phyloP scores from a whole-genome alignment of 2,888 invertebrate genomes.

The Malthinus seriepunctatus region DNA sequence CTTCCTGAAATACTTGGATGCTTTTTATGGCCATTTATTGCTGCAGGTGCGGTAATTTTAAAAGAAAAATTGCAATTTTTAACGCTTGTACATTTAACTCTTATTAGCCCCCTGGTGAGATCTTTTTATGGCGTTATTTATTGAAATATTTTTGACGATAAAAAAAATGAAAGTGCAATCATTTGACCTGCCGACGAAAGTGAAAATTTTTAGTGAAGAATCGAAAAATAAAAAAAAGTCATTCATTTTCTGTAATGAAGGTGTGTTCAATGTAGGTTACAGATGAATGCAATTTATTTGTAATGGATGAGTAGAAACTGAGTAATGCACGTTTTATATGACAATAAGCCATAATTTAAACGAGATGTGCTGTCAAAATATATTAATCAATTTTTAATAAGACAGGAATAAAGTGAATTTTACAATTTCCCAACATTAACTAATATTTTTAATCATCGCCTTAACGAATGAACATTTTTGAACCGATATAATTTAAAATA shows the following conservation, averaged over 20 bases:
- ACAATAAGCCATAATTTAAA: neutral
- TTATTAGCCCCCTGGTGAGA: too few species aligned
- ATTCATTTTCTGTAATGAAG: conserved; percentile 18
- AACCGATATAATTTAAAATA: too few species aligned
- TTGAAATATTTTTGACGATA: neutral
- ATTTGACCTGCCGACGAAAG: conserved; percentile 12
- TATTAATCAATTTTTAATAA: neutral
- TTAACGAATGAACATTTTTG: too few species aligned
- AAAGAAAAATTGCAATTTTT: too few species aligned
- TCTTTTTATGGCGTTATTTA: neutral
- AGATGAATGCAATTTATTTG: conserved; percentile 23
- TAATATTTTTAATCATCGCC: too few species aligned
- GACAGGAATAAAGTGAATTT: too few species aligned
- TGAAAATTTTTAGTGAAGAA: conserved; percentile 17
- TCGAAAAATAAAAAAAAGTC: conserved; percentile 9
- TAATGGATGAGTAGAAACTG: conserved; percentile 12
- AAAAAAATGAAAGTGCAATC: conserved; percentile 14
- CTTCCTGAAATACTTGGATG: conserved; percentile 25
- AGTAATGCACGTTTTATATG: conserved; percentile 4
- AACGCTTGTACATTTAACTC: too few species aligned
- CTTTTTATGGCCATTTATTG: neutral
- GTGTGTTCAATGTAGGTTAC: conserved; percentile 23
- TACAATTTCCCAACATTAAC: too few species aligned
- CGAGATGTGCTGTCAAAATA: neutral
- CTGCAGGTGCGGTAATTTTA: too few species aligned